These are phyloP conservation scores for Euleptes europaea DNA, from an alignment of 2,113 vertebrate species.

Conservation along the genomic window DNA sequence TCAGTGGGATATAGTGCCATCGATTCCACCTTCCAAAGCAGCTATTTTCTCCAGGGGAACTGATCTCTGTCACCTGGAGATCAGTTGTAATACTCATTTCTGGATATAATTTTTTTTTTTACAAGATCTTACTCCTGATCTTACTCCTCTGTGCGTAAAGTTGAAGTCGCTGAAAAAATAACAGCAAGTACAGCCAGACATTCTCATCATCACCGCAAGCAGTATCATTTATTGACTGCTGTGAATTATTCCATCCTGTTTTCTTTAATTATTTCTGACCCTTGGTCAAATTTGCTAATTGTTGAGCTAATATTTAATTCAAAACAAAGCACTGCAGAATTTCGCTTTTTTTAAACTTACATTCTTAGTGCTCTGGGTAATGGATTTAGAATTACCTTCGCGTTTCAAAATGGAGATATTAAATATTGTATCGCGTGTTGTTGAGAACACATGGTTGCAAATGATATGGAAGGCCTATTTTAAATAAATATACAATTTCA, in stretches of 20 bases:
- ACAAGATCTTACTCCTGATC: neutral
- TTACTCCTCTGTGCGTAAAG: neutral
- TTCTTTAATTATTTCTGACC: neutral
- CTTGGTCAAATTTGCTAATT: neutral
- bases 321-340: neutral
- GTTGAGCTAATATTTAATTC: neutral
- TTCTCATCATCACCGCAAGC: neutral
- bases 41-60: too few species aligned
- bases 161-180: neutral
- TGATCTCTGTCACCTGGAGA: too few species aligned
- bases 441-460: slow-evolving; percentile 70
- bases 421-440: slow-evolving; percentile 68
- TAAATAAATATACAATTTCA: slow-evolving; percentile 81
- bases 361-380: neutral
- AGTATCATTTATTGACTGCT: neutral
- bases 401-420: slow-evolving; percentile 72
- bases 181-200: neutral
- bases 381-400: slow-evolving; percentile 50
- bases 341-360: neutral
- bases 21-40: too few species aligned
- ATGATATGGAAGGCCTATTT: slow-evolving; percentile 73
- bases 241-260: neutral
- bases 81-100: too few species aligned
- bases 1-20: too few species aligned
- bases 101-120: neutral